Percentiles rank a stretch among this genome's conserved stretches.
Conservation (phyloP, 2,113 vertebrate genomes). For the Microtus oregoni region DNA sequence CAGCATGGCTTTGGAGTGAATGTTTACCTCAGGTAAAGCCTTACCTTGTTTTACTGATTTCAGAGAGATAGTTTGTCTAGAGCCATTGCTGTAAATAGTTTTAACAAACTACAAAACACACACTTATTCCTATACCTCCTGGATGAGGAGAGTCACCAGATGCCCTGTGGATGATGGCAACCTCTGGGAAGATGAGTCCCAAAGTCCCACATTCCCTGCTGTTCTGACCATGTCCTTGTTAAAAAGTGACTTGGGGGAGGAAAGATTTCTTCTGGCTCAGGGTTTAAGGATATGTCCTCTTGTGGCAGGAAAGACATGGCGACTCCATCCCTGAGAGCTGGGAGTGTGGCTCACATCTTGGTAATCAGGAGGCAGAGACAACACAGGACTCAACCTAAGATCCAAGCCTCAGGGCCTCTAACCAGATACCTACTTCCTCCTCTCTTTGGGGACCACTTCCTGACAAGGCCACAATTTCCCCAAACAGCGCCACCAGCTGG, state of each 20-base stretch:
- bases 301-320: not conserved
- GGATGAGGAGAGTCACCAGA: not conserved
- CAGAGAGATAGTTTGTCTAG: not conserved
- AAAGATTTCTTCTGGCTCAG: not conserved
- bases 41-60: not conserved
- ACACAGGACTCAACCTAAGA: too few relatives aligned
- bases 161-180: accelerated
- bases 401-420: not conserved
- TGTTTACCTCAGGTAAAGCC: not conserved
- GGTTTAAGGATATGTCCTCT: not conserved
- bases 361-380: not conserved
- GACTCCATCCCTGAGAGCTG: not conserved
- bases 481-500: not conserved
- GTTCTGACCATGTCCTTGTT: not conserved
- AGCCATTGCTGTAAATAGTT: not conserved
- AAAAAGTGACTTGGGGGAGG: not conserved
- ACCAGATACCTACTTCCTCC: not conserved
- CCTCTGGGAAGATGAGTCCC: not conserved
- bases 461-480: not conserved
- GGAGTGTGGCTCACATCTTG: not conserved
- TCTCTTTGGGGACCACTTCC: not conserved
- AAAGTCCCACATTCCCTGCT: not conserved
- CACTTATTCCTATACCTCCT: not conserved
- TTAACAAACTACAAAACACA: not conserved
- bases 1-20: not conserved